Conservation (phyloP, 2,113 vertebrate genomes). For the Sminthopsis crassicaudata region DNA sequence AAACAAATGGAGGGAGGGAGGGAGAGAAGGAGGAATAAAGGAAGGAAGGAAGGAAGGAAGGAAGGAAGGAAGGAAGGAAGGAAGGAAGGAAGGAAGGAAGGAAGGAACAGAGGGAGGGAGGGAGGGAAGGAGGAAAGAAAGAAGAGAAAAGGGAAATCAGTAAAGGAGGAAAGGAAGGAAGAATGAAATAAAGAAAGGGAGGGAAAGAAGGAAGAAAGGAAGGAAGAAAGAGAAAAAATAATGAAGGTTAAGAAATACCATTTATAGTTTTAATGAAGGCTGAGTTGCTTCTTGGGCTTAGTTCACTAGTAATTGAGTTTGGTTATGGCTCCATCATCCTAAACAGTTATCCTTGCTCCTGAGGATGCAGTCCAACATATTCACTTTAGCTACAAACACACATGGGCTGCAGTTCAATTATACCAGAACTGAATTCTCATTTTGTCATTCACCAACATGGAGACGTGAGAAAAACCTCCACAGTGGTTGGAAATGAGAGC, state of each 20-base stretch:
- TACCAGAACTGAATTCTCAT: not conserved
- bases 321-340: not conserved
- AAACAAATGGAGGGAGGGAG: not conserved
- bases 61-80: not conserved
- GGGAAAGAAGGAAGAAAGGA: no score
- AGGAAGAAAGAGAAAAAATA: not conserved
- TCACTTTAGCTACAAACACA: not conserved
- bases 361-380: not conserved
- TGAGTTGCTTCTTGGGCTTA: not conserved
- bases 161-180: accelerated
- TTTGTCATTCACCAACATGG: not conserved
- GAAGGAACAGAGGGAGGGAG: no score
- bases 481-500: not conserved
- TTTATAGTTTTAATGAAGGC: not conserved
- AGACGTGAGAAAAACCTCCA: not conserved
- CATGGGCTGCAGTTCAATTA: not conserved
- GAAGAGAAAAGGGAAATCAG: accelerated
- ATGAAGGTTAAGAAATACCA: not conserved
- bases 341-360: not conserved
- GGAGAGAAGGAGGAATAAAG: not conserved
- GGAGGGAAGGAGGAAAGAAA: no score
- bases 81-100: no score
- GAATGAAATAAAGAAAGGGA: not conserved
- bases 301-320: not conserved
- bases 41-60: not conserved